Evolutionary conservation across 2,113 vertebrate genomes (phyloP), one percentile per base, ranked within the genome.

Genomic region (Hydropotes inermis): DNA sequence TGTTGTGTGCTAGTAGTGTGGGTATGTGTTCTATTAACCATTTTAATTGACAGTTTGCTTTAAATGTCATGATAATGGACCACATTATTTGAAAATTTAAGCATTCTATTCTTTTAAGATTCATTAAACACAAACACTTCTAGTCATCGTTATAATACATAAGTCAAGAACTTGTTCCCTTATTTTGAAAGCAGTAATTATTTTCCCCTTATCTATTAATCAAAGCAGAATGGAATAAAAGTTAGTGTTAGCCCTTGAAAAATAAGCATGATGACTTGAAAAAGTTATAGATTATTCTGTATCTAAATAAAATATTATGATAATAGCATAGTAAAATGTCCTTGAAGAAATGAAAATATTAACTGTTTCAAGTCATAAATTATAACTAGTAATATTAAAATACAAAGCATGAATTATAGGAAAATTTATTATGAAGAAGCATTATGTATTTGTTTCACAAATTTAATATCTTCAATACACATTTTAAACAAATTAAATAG

Each of bases 171-270:
- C 43, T 50, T 2, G 28, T 14, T 82, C 12, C 16, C 33, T 67
- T 50, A 36, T 86, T 98, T 90, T 97, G 95, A 98, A 70, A 74
- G 88, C 96, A 91, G 64, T 92, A 91, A 67, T 96, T 96, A 96
- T 84, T 97, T 12, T 58, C 96, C 3, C 94, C 28, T 97, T 95
- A 52, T 91, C 78, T 91, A 88, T 60, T 97, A 88, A 85, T 83
- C 82, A 97, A 97, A 97, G 50, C 15, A 97, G 67, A 95, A 95
- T 76, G 47, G 9, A 76, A 57, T 47, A 2, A 78, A 54, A 92
- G 61, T 93, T 78, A 57, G n/a, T 88, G 58, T 79, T 21, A 95
- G 17, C 43, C 91, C 64, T 83, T 78, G 89, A 70, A 94, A 95
- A 97, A 79, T 74, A 98, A 90, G 45, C 54, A 70, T 50, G 3